phyloP scores from a whole-genome alignment of 2,113 vertebrate genomes.

The Cinclus cinclus region DNA sequence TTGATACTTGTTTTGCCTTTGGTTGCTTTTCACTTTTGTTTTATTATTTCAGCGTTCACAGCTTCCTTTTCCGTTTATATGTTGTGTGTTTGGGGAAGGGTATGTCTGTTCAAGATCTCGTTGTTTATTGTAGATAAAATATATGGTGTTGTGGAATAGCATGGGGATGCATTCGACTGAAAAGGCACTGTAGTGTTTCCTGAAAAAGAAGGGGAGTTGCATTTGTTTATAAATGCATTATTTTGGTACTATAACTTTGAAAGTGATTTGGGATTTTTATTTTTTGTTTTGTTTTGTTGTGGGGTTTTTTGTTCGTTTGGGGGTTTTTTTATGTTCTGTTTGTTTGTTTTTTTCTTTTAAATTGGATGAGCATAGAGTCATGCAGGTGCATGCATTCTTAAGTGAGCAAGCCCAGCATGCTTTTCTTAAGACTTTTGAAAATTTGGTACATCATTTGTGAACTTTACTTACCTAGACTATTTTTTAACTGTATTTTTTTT shows the following conservation, averaged over 20 bases:
- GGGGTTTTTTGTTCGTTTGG: no score
- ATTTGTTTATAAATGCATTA: constrained; percentile 77
- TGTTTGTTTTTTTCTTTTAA: not conserved
- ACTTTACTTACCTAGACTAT: not conserved
- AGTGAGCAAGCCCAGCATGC: constrained; percentile 69
- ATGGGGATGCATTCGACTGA: constrained; percentile 70
- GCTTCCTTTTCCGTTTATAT: constrained; percentile 31
- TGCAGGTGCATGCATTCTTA: constrained; percentile 53
- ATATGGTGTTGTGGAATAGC: constrained; percentile 72
- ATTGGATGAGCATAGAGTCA: not conserved
- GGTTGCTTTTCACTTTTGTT: not conserved
- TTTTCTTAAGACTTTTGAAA: constrained; percentile 21
- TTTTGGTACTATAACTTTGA: constrained; percentile 73
- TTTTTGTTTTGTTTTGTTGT: not conserved
- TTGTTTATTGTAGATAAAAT: constrained; percentile 73
- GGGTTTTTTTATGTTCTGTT: no score
- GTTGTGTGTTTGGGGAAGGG: constrained; percentile 48
- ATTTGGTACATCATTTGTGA: not conserved
- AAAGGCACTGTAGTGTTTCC: constrained; percentile 74
- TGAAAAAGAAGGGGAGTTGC: constrained; percentile 70
- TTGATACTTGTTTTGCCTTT: constrained; percentile 2
- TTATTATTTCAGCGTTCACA: not conserved
- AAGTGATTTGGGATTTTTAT: constrained; percentile 46
- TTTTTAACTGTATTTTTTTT: constrained; percentile 21
- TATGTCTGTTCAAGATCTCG: constrained; percentile 48